Evolutionary conservation across 1,140 invertebrate species (phyloP), one percentile per base, ranked within the genome.

Genomic region (Hyles euphorbiae): DNA sequence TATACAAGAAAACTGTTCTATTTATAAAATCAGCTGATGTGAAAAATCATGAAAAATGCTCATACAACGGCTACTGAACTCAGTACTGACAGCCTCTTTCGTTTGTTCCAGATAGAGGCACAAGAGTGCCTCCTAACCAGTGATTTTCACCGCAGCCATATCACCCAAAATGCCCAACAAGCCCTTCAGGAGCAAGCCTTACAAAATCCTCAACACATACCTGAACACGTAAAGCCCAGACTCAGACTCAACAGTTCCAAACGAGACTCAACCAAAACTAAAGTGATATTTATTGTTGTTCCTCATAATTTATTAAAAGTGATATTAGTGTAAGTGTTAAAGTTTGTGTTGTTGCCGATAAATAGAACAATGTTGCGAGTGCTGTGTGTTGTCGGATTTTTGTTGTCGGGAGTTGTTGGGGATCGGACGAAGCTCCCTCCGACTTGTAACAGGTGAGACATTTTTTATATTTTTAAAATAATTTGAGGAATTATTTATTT

Each of bases 401-500:
- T 83, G 34, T 12, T 80, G 51, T 54, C 63, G 34, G 61, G 61
- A 46, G 71, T 73, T 34, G 71, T 54, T 1, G 74, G 74, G 5
- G 81, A 87, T 12, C 47, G 84, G 53, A 79, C 65, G n/a, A 61
- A 61, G 2, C 69, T 87, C 49, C 83, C 84, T 34, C 81, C 81
- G 0, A 75, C 83, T 9, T 87, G 84, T 80, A 70, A 77, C 68
- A 87, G 84, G 84, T 86, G 54, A 83, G 81, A 64, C 56, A 9
- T 40, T 45, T 61, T 51, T 53, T 48, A 49, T 36, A 53, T 48
- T 53, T 49, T 53, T 11, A 22, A 22, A 22, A 22, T 22, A 22
- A 22, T 22, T 22, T 22, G 22, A 22, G 22, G 22, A 22, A 22
- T 22, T 22, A 22, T 22, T 22, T 22, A 22, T 22, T 22, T 22